Evolutionary conservation across 2,888 invertebrate genomes (phyloP), one percentile per base, ranked within the genome.

Genomic region (Cephonodes hylas): DNA sequence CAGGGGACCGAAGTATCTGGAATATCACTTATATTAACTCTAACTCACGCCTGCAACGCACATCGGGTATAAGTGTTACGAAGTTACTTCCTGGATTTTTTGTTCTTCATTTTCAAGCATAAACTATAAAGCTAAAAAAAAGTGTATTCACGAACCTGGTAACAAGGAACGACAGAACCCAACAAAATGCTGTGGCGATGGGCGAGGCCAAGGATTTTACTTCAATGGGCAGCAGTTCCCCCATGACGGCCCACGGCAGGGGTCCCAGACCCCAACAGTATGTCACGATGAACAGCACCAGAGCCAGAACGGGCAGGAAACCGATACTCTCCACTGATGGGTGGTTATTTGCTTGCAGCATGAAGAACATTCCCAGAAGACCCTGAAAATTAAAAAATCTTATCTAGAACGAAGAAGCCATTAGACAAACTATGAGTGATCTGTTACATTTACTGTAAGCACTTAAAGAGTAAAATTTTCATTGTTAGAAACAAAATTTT

Each of bases 181-280:
- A 97, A 73, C 96, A 97, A 62, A 95, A 93, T 13, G 96, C 95
- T 0, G 97, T 96, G 0, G 96, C 96, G 1, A 97, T 91, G 0
- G 96, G 95, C 0, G 96, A 95, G 0, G 96, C 96, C n/a, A 94
- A 89, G 0, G 96, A 94, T 84, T 96, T 96, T 0, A 96, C 95
- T 70, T 96, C 95, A 0, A 95, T 89, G 23, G 97, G 95, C 83
- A 98, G 95, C 84, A 97, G 93, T 83, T 97, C 97, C 0, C 96
- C 95, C 93, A 97, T 94, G 27, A 97, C 94, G 0, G 96, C 95
- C 97, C 97, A 97, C 0, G 96, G 96, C 27, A 97, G 81, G 0
- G 96, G 96, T 1, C 98, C 97, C 64, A 95, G 94, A 0, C 95
- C 96, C 75, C 95, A 90, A 84, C 96, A 95, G 87, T 96, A 97